Base-by-base conservation (phyloP, 2,888 invertebrate species). In the Geotrupes spiniger region DNA sequence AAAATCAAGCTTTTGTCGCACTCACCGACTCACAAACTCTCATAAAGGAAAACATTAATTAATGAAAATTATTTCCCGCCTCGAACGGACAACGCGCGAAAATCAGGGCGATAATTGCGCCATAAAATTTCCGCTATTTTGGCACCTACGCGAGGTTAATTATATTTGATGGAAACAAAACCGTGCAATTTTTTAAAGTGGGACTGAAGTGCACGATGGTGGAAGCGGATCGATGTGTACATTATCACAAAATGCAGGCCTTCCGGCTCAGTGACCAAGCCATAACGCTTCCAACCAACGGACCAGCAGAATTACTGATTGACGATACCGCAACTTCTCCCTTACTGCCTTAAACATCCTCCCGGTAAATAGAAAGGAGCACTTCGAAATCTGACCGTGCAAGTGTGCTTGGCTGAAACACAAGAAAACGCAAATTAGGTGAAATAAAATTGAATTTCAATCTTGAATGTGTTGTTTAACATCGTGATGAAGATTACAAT, bases 181-280 rank as follows among this genome's bases (percentile, higher is more conserved):
- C 25, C 16, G 10, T 12, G 12, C 14, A 39, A 14, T 43, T 43
- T 43, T 36, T 11, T 36, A 43, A 36, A 12, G 44, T 38, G 17
- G 6, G 41, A 46, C 41, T 46, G 36, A 46, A 46, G 40, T n/a
- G 41, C 41, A 41, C 36, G 46, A 41, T 46, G 36, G 41, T 27
- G 38, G 41, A 40, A 46, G 42, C 54, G 63, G 62, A 64, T 63
- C 63, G 63, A 63, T 63, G 60, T 54, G 53, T 61, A 64, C 63
- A 66, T 68, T 69, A 69, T 69, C 69, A 59, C 60, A 57, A 60
- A 61, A 63, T 65, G 65, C 69, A 69, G 69, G 62, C 68, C 66
- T 69, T 68, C 69, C 68, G 55, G 63, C 52, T 63, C 65, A 66
- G 36, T 65, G 68, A 57, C 51, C 61, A 51, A 56, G 47, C 44